Evolutionary conservation across 2,113 vertebrate genomes (phyloP).

Genomic region (Tetrax tetrax): DNA sequence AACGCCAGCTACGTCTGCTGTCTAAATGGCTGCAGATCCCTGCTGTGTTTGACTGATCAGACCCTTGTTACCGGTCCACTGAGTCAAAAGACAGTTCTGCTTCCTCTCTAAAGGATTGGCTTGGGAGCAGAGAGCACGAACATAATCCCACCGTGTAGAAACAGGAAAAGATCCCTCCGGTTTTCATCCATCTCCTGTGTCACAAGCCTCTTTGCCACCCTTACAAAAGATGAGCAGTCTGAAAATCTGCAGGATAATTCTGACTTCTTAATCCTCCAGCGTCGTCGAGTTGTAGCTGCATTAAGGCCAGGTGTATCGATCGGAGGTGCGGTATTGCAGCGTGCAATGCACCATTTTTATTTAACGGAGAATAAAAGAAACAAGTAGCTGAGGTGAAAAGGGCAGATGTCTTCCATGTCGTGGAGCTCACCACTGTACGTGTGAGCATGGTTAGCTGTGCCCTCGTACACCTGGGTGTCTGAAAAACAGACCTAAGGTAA

Average conservation of each 20-base stretch:
- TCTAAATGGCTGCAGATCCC: neutral
- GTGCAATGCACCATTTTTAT: neutral
- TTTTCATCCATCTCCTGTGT: neutral
- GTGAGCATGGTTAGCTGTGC: neutral
- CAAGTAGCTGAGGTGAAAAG: neutral
- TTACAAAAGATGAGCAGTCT: neutral
- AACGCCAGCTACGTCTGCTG: neutral
- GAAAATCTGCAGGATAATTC: neutral
- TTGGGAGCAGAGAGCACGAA: neutral
- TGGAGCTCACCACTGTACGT: neutral
- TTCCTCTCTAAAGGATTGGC: neutral
- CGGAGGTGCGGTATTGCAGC: neutral
- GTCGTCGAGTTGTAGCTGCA: neutral
- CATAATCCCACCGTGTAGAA: rapidly evolving
- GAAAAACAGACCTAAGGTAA: neutral
- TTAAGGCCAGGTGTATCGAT: neutral
- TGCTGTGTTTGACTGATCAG: neutral
- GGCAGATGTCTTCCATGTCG: neutral
- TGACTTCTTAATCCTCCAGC: neutral
- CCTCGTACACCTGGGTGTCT: no score
- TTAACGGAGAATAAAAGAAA: neutral
- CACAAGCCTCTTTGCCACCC: neutral
- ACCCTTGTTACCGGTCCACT: neutral
- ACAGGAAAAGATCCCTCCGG: neutral
- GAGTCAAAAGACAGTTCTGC: neutral